A percentile compares a stretch with the other conserved stretches of the same genome.
phyloP scores from a whole-genome alignment of 2,113 vertebrate genomes.

The Cochlearius cochlearius region DNA sequence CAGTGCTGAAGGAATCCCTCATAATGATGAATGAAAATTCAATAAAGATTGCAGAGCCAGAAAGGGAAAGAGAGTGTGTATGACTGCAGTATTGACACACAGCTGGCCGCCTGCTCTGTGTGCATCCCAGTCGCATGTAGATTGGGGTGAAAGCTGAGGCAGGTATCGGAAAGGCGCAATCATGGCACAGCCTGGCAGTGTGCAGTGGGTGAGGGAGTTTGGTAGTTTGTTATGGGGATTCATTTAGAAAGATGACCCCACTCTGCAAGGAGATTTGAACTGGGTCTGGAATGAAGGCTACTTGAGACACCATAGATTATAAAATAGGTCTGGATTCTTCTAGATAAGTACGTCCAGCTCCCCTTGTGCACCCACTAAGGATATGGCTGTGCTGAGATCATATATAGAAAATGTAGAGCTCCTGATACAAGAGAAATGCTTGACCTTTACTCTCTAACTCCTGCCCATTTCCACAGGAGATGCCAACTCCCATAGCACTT shows the following conservation, averaged over 20 bases:
- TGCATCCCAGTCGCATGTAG: background rate
- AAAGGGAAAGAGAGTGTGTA: background rate
- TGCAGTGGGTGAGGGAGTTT: background rate
- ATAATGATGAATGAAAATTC: constrained; percentile 58
- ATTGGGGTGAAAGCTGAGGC: background rate
- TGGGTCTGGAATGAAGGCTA: background rate
- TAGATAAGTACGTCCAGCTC: background rate
- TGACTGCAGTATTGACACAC: background rate
- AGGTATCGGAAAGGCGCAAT: background rate
- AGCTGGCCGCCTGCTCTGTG: background rate
- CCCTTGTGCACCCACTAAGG: background rate
- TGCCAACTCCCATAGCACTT: background rate
- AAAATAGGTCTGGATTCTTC: background rate
- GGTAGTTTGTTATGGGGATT: background rate
- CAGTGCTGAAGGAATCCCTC: constrained; percentile 4
- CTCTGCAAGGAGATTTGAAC: background rate
- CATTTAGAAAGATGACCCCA: background rate
- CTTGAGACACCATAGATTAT: background rate
- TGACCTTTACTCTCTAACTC: background rate
- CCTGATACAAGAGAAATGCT: background rate
- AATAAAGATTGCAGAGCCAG: constrained; percentile 8
- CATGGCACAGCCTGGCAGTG: background rate
- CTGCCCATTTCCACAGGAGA: background rate
- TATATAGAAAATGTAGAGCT: background rate
- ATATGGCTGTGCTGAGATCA: background rate